Base-by-base conservation (phyloP, 2,797 vertebrate genomes). In the Lepidocolaptes lacrymiger region DNA sequence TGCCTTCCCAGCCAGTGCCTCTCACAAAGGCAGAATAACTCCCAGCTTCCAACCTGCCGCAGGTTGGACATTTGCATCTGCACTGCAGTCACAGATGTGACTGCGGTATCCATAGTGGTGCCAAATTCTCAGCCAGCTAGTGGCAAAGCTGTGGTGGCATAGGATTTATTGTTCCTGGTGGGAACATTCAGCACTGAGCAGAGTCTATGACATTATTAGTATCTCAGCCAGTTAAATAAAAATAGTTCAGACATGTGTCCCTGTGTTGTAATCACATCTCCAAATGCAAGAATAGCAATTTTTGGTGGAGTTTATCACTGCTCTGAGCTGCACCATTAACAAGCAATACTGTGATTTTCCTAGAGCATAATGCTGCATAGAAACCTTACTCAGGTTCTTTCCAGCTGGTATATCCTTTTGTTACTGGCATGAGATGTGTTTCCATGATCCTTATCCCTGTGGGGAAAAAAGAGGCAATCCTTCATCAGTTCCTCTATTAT, bases 261-360 rank as follows among this genome's bases (percentile, higher is more conserved):
- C 73, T 43, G 41, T 58, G 64, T 84, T 87, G 84, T 71, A 87
- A 79, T 93, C 84, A 91, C 86, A 82, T 82, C 67, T 94, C 93
- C 67, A 88, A 89, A 80, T 94, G 78, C 92, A 95, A 79, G 94
- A 84, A 81, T 36, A 88, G 93, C 77, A 77, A 8, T 64, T 96
- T 91, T 87, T 86, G 41, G 36, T 90, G 24, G 62, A 79, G 67
- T 89, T 94, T 94, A 90, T 94, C 77, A 61, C 91, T 87, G 88
- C 80, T 96, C 83, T 93, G 91, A 85, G 91, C 52, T 90, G 39
- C 44, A 71, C 67, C 23, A 9, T 86, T 91, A 91, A 54, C 4
- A 10, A 89, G 72, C 34, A 89, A 36, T 81, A 49, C 32, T 44
- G 36, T 79, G 44, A 62, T 88, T 88, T 91, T 95, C 71, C 76